Percentiles rank a stretch among this genome's conserved stretches.
These are phyloP conservation scores for Vicugna pacos DNA, from an alignment of 2,113 vertebrate genomes.

Conservation along the genomic window DNA sequence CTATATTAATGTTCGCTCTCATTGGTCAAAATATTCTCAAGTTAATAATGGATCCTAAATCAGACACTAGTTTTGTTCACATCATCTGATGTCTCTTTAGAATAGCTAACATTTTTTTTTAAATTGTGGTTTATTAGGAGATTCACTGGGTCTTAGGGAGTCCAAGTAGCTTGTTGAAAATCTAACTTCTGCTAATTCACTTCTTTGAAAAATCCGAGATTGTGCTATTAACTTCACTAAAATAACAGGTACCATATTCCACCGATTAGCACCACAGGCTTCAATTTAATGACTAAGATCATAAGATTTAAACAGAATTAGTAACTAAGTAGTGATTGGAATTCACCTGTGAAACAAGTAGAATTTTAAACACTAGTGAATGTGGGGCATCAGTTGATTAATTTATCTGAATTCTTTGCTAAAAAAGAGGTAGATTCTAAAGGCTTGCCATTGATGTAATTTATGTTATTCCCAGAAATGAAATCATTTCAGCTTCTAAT, in stretches of 20 bases:
- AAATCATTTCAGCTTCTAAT: neutral
- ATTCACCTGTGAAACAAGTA: neutral
- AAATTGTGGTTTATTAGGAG: neutral
- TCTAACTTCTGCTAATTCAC: neutral
- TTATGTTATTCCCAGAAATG: slow-evolving; percentile 5
- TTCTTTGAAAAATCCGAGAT: neutral
- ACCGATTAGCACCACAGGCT: neutral
- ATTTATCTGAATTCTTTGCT: neutral
- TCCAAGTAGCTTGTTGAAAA: neutral
- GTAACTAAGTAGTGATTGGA: neutral
- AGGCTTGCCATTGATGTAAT: neutral
- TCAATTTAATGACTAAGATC: neutral
- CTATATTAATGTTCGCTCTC: neutral
- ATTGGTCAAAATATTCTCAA: neutral
- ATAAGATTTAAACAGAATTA: neutral
- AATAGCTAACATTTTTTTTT: neutral
- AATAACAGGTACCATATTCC: neutral
- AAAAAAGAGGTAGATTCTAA: neutral
- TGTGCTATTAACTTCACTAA: neutral
- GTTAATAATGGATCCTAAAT: neutral
- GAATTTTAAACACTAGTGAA: neutral
- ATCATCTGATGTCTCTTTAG: neutral
- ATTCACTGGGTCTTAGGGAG: neutral
- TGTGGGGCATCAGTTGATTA: neutral
- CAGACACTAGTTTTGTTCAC: neutral